Evolutionary conservation across 2,797 vertebrate species (phyloP).

Genomic region (Ptychadena robeensis): DNA sequence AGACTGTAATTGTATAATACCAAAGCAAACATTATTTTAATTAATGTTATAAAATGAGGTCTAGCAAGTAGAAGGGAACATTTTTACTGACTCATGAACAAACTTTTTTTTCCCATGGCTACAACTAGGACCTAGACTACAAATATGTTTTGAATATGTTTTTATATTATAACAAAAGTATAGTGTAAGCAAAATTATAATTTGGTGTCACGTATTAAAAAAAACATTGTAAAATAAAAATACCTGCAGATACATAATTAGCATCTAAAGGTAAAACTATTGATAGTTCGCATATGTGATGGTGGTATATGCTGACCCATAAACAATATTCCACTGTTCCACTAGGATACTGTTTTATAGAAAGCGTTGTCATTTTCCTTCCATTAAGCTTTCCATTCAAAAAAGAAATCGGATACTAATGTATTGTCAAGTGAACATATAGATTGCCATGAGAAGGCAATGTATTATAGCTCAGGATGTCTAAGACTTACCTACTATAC

Average conservation of each 20-base stretch:
- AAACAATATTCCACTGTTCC: slow-evolving; percentile 32
- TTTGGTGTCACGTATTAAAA: neutral
- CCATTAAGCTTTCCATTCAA: slow-evolving; percentile 51
- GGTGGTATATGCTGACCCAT: slow-evolving; percentile 12
- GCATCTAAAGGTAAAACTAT: neutral
- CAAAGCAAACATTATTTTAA: slow-evolving; percentile 60
- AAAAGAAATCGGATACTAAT: slow-evolving; percentile 45
- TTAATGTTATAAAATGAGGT: slow-evolving; percentile 50
- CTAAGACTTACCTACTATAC: slow-evolving; percentile 27
- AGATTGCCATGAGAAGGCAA: slow-evolving; percentile 31
- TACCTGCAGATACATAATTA: neutral
- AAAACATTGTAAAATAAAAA: neutral
- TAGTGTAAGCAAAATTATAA: neutral
- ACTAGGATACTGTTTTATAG: slow-evolving; percentile 25
- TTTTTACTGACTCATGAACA: slow-evolving; percentile 31
- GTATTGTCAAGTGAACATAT: slow-evolving; percentile 49
- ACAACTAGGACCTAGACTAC: neutral
- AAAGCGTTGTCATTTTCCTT: slow-evolving; percentile 47
- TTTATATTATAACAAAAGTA: neutral
- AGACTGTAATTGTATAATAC: slow-evolving; percentile 49
- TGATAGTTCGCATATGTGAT: slow-evolving; percentile 26
- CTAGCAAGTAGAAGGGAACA: slow-evolving; percentile 24
- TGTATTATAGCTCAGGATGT: slow-evolving; percentile 9
- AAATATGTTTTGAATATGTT: neutral
- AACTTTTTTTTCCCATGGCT: slow-evolving; percentile 13